phyloP scores from a whole-genome alignment of 2,888 invertebrate species.

The Orthosia cruda region DNA sequence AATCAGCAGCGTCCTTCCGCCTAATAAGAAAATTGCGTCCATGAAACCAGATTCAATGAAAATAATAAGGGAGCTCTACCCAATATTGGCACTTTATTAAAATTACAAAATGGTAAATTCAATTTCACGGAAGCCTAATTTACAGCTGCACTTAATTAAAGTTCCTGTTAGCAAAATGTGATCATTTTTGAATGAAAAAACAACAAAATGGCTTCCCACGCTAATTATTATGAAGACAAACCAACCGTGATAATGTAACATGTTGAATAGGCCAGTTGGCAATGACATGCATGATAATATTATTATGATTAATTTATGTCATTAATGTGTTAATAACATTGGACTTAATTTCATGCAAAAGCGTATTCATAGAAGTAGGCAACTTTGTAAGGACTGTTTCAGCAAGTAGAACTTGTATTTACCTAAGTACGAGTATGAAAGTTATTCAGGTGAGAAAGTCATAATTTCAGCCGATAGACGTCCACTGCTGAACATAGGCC shows the following conservation, averaged over 20 bases:
- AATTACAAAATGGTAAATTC: neutral
- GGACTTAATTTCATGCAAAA: neutral
- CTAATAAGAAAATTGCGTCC: no score
- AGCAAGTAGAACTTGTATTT: neutral
- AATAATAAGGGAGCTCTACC: no score
- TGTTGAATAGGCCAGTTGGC: no score
- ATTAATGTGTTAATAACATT: neutral
- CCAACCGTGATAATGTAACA: neutral
- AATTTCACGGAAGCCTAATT: neutral
- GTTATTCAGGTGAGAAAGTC: no score
- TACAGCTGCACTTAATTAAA: slow-evolving; percentile 5
- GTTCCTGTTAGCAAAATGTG: neutral
- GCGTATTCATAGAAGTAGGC: no score
- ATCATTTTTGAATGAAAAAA: neutral
- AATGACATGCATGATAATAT: neutral
- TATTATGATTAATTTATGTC: neutral
- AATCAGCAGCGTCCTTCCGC: no score
- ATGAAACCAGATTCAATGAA: no score
- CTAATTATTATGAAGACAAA: neutral
- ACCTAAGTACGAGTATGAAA: no score
- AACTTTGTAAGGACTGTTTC: no score
- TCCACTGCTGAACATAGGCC: no score
- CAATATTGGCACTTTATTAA: neutral
- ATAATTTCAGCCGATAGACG: no score
- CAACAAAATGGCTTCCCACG: neutral